These are phyloP conservation scores for Drosophila pallidifrons DNA, from an alignment of 1,140 invertebrate species.

Conservation along the genomic window DNA sequence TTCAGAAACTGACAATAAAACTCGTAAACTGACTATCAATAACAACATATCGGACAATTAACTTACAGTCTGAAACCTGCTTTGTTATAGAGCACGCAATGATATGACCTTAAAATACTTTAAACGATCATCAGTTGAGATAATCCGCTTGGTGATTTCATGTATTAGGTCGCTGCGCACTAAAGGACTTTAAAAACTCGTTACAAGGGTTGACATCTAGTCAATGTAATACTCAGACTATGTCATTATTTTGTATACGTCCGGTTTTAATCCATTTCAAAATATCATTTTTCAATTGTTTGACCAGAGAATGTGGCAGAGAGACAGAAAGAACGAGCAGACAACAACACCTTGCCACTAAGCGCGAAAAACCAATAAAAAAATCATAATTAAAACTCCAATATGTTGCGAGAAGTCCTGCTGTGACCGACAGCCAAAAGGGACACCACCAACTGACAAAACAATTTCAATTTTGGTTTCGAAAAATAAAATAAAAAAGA, in stretches of 20 bases:
- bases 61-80: constrained; percentile 15
- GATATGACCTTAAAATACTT: constrained; percentile 39
- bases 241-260: constrained; percentile 33
- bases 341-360: constrained; percentile 56
- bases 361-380: constrained; percentile 74
- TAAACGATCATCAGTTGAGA: constrained; percentile 63
- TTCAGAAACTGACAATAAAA: not conserved
- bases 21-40: constrained; percentile 45
- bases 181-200: constrained; percentile 56
- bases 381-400: constrained; percentile 81
- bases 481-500: constrained; percentile 41
- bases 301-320: constrained; percentile 53
- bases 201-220: constrained; percentile 57
- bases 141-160: constrained; percentile 57
- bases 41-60: constrained; percentile 19
- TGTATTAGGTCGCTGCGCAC: constrained; percentile 5
- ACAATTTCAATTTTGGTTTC: constrained; percentile 81
- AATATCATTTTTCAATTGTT: constrained; percentile 78
- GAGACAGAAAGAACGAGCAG: constrained; percentile 2
- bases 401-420: constrained; percentile 75
- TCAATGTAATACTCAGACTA: constrained; percentile 24
- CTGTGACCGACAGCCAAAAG: constrained; percentile 57
- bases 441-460: constrained; percentile 72
- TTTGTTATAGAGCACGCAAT: constrained; percentile 19
- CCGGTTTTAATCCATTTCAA: constrained; percentile 33